These are phyloP conservation scores for Dipodomys spectabilis DNA, from an alignment of 2,113 vertebrate genomes.

Conservation along the genomic window DNA sequence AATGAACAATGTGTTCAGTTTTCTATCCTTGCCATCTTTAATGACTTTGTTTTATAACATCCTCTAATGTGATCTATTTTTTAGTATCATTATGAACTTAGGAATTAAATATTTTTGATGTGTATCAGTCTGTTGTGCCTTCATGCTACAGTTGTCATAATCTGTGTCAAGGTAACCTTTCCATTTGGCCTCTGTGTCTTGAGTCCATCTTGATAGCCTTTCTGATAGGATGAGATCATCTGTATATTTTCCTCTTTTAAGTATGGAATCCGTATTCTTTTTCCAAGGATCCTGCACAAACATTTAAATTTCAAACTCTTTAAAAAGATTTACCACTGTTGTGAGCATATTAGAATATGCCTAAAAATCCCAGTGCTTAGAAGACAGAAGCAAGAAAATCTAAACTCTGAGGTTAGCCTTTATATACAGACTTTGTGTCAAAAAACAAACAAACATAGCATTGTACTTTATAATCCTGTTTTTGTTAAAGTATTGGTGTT, in stretches of 20 bases:
- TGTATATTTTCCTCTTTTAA: not conserved
- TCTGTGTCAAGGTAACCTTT: not conserved
- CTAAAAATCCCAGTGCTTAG: too few species aligned
- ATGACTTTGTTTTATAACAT: not conserved
- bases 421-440: too few species aligned
- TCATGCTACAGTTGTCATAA: not conserved
- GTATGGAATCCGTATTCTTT: not conserved
- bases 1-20: not conserved
- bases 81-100: not conserved
- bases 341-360: too few species aligned
- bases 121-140: not conserved
- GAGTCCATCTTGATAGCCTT: not conserved
- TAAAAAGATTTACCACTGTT: not conserved
- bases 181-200: not conserved
- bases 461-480: too few species aligned
- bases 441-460: too few species aligned
- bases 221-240: too few species aligned
- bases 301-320: conserved; percentile 54
- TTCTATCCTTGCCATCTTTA: not conserved
- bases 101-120: not conserved
- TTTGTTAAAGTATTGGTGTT: too few species aligned
- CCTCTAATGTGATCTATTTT: not conserved
- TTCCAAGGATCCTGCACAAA: not conserved
- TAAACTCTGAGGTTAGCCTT: too few species aligned
- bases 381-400: too few species aligned